Base-by-base conservation (phyloP, 2,113 vertebrate species). In the Egretta garzetta region DNA sequence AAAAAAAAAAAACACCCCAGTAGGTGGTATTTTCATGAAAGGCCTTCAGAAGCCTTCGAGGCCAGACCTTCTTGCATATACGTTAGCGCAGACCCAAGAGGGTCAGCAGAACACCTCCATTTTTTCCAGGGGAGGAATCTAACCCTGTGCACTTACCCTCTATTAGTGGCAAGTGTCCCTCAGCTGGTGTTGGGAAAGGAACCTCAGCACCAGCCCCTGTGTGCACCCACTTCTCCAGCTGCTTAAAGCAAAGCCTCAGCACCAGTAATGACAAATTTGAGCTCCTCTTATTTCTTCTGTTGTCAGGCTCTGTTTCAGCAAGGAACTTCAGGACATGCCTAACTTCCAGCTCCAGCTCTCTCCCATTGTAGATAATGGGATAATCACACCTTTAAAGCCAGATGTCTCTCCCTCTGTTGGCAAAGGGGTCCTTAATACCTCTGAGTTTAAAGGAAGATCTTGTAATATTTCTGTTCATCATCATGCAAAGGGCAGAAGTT, bases 401-500 rank as follows among this genome's bases (percentile, higher is more conserved):
- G 26, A 83, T 14, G 5, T 33, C 33, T 85, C 71, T 79, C 30
- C 37, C 37, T 84, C 37, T 87, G 13, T 56, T 41, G 43, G 76
- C 63, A 67, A 85, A 94, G 18, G 3, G 23, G 26, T 59, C 76
- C 64, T 81, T 86, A 63, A 39, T 59, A 37, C 28, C 26, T 71
- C 73, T 0, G 13, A 72, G 52, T 90, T 91, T 87, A 64, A 84
- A 87, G 84, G 67, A 55, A 41, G 27, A 52, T 49, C 64, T 75
- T 67, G 60, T 43, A 74, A 68, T 94, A 49, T 95, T 96, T 96
- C 66, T 76, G 28, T 58, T 83, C 70, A 62, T n/a, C 53, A 12
- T 33, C 74, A 41, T 3, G 45, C 71, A 90, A 93, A 83, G 83
- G 75, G 88, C 59, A 95, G 59, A 90, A 96, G 82, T 30, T 95